These are phyloP conservation scores for Apantesis nais DNA, from an alignment of 2,888 invertebrate species.

Conservation along the genomic window DNA sequence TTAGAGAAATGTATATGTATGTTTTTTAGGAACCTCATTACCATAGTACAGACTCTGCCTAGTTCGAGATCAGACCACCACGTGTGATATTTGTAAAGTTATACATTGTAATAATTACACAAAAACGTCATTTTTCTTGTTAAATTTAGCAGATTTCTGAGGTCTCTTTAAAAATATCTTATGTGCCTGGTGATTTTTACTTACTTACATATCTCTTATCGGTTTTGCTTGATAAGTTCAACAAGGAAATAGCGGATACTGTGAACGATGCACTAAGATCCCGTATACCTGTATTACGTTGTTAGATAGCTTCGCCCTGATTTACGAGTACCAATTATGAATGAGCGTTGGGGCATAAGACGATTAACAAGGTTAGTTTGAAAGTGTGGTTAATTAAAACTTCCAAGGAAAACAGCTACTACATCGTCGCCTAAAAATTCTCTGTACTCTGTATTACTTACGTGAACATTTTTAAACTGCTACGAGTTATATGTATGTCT, in stretches of 20 bases:
- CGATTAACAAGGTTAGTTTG: conserved; percentile 66
- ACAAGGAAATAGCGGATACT: conserved; percentile 4
- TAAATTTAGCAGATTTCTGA: conserved; percentile 3
- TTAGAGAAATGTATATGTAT: too few relatives aligned
- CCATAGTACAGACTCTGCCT: too few relatives aligned
- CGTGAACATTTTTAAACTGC: conserved; percentile 2
- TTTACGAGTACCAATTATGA: conserved; percentile 44
- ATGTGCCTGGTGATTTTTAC: conserved; percentile 11
- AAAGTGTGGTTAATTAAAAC: conserved; percentile 75
- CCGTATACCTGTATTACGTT: not conserved
- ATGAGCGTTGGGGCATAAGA: conserved; percentile 58
- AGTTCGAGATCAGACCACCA: too few relatives aligned
- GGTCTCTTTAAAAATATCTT: conserved; percentile 10
- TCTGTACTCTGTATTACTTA: conserved; percentile 7
- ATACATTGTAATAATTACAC: not conserved
- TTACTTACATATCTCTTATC: conserved; percentile 15
- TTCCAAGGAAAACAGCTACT: conserved; percentile 54
- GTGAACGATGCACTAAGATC: conserved; percentile 12
- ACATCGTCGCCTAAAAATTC: conserved; percentile 42
- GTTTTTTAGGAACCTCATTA: too few relatives aligned
- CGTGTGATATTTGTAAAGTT: too few relatives aligned
- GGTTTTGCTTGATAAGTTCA: conserved; percentile 17
- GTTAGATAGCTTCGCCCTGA: conserved; percentile 17
- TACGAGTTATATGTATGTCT: not conserved
- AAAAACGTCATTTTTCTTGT: conserved; percentile 4